These are phyloP conservation scores for Lycia hirtaria DNA, from an alignment of 2,888 invertebrate species.

Conservation along the genomic window DNA sequence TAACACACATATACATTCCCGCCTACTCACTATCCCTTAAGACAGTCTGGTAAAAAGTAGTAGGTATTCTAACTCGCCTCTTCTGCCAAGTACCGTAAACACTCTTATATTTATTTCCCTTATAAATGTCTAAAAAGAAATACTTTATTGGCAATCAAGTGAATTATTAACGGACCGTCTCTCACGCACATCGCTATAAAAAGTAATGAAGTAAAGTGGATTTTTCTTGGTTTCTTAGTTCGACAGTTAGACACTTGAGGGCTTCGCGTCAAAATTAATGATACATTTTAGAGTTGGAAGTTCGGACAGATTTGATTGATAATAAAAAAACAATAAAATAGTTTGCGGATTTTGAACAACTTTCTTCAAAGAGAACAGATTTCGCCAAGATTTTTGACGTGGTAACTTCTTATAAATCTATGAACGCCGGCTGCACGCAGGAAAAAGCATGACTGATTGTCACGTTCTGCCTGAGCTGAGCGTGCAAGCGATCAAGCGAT, in stretches of 20 bases:
- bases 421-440: too few species aligned
- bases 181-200: conserved; percentile 25
- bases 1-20: too few species aligned
- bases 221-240: conserved; percentile 25
- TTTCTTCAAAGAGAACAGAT: neutral
- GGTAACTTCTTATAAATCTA: too few species aligned
- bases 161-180: conserved; percentile 36
- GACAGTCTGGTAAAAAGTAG: too few species aligned
- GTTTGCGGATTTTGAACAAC: neutral
- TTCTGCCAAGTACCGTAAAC: neutral
- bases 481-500: too few species aligned
- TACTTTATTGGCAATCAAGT: conserved; percentile 29
- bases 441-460: too few species aligned
- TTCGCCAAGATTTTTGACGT: too few species aligned
- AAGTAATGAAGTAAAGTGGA: conserved; percentile 27
- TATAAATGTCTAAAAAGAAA: conserved; percentile 28
- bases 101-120: conserved; percentile 17
- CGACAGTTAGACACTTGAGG: conserved; percentile 28
- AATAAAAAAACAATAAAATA: neutral
- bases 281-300: conserved; percentile 7
- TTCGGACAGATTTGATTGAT: neutral
- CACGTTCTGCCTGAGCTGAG: too few species aligned
- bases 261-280: conserved; percentile 16
- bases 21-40: too few species aligned
- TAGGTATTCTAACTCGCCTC: neutral